These are phyloP conservation scores for Lithophane socia DNA, from an alignment of 2,888 invertebrate genomes.

Conservation along the genomic window DNA sequence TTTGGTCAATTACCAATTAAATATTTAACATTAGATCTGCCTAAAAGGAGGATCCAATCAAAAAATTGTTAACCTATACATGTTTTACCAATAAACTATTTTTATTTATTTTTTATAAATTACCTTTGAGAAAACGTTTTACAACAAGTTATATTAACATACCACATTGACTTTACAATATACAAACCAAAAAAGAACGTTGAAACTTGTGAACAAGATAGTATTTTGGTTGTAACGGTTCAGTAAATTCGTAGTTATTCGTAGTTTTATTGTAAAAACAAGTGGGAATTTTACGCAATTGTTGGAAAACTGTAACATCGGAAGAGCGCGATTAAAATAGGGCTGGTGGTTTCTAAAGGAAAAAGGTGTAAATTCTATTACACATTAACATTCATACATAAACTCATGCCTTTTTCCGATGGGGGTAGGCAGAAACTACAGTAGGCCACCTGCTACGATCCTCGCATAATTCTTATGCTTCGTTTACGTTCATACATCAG, in stretches of 20 bases:
- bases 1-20: too few relatives aligned
- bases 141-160: background rate
- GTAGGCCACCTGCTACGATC: background rate
- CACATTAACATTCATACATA: background rate
- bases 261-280: constrained; percentile 47
- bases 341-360: constrained; percentile 26
- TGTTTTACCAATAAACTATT: too few relatives aligned
- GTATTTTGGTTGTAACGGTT: background rate
- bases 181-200: background rate
- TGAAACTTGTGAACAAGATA: background rate
- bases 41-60: too few relatives aligned
- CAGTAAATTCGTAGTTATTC: constrained; percentile 29
- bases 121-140: background rate
- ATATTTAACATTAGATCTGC: background rate
- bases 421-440: background rate
- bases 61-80: too few relatives aligned
- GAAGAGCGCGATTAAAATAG: constrained; percentile 50
- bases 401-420: background rate
- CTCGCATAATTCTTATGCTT: background rate
- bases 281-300: constrained; percentile 38
- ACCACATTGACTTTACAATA: background rate
- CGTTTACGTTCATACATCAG: background rate
- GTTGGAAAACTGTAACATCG: constrained; percentile 54
- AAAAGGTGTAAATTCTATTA: background rate
- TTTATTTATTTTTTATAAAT: background rate